Base-by-base conservation (phyloP, 2,797 vertebrate species). In the Spondyliosoma cantharus region DNA sequence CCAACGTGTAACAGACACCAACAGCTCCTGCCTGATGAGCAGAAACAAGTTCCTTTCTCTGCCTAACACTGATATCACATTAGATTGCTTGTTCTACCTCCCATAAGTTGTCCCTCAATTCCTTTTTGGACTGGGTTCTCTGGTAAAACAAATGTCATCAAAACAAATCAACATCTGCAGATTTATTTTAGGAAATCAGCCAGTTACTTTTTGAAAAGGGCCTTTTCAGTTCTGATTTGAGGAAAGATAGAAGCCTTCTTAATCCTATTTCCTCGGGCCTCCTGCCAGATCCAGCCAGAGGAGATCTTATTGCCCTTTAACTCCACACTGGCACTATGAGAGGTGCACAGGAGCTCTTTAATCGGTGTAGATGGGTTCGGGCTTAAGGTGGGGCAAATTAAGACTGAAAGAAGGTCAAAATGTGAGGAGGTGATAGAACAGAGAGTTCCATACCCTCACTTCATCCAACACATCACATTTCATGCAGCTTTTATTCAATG, bases 241-340 rank as follows among this genome's bases (percentile, higher is more conserved):
- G 37, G 2, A 17, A 46, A 22, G 59, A 15, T 14, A 17, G 0
- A 56, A 29, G 25, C 11, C 32, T 42, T 62, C 27, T 29, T 87
- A 82, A 87, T 81, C 77, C 64, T 65, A 46, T 84, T 84, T 69
- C 24, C n/a, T 76, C 15, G 19, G 62, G 32, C 37, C 42, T 62
- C 5, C 27, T 22, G 27, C 48, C 5, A 1, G 3, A 53, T 62
- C 5, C 27, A 16, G 27, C 48, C 5, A 1, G 3, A 53, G 37
- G 20, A 67, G 32, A 77, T 65, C 19, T 68, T 14, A 14, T n/a
- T 11, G 43, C 25, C 50, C 29, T 80, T 80, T 45, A 81, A 53
- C 52, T 29, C 65, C 25, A 29, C 58, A 56, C 3, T 37, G 69
- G 75, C 66, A 20, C 20, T 27, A 7, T 12, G 17, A 16, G n/a